phyloP scores from a whole-genome alignment of 2,797 vertebrate species.

The Sebastes steindachneri region DNA sequence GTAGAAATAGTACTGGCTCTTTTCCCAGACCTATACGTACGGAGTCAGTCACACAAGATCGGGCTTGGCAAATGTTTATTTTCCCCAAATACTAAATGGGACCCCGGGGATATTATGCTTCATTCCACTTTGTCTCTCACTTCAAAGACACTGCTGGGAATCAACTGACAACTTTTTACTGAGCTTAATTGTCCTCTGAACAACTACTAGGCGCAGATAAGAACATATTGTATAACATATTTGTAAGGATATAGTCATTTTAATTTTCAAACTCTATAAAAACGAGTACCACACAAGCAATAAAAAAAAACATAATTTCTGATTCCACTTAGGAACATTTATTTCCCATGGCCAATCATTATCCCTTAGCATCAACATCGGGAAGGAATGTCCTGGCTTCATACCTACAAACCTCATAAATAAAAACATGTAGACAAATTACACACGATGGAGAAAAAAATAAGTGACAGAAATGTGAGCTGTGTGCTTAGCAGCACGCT shows the following conservation, averaged over 20 bases:
- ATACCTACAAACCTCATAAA: conserved; percentile 53
- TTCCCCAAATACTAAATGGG: conserved; percentile 76
- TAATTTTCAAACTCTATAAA: neutral
- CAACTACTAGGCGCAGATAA: conserved; percentile 3
- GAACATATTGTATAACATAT: conserved; percentile 3
- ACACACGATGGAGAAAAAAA: conserved; percentile 25
- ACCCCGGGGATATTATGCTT: conserved; percentile 77
- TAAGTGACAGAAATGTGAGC: conserved; percentile 69
- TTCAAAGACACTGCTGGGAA: conserved; percentile 76
- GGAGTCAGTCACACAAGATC: conserved; percentile 75
- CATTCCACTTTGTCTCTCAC: conserved; percentile 71
- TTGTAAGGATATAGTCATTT: neutral
- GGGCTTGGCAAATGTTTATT: conserved; percentile 81
- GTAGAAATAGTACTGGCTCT: conserved; percentile 60
- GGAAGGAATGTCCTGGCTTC: conserved; percentile 48
- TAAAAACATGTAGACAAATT: conserved; percentile 71
- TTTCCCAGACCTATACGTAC: conserved; percentile 64
- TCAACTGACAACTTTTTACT: conserved; percentile 52
- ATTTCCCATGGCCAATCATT: conserved; percentile 1
- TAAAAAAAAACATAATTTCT: neutral
- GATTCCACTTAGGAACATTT: conserved; percentile 17
- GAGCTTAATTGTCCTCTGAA: conserved; percentile 25
- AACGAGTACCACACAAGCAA: neutral
- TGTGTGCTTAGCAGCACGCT: conserved; percentile 62
- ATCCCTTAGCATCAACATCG: conserved; percentile 37